A percentile compares a stretch with the other conserved stretches of the same genome.
phyloP scores from a whole-genome alignment of 2,113 vertebrate genomes.

The Equus przewalskii region DNA sequence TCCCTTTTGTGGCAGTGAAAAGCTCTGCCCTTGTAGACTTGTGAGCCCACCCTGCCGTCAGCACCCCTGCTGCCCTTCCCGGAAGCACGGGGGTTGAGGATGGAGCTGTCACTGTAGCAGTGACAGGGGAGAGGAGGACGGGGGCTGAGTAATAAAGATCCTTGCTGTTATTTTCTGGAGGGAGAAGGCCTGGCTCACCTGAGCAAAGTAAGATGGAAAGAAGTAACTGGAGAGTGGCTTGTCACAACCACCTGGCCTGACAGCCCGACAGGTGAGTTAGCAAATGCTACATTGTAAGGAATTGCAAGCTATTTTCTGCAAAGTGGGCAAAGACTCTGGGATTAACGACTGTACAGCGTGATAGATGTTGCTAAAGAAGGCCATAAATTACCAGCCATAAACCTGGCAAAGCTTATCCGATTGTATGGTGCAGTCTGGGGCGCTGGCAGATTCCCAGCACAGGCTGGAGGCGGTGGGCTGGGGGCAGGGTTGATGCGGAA shows the following conservation, averaged over 20 bases:
- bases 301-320: slow-evolving; percentile 83
- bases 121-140: accelerated
- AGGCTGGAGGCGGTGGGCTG: neutral
- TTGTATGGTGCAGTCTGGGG: slow-evolving; percentile 74
- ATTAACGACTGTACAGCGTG: slow-evolving; percentile 78
- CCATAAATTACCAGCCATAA: slow-evolving; percentile 82
- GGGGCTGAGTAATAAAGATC: neutral
- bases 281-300: slow-evolving; percentile 76
- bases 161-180: neutral
- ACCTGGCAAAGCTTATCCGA: slow-evolving; percentile 76
- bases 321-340: slow-evolving; percentile 83
- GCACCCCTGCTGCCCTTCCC: neutral
- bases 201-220: slow-evolving; percentile 59
- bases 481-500: neutral
- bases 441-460: slow-evolving; percentile 58
- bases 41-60: accelerated
- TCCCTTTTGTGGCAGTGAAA: neutral
- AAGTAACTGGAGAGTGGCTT: slow-evolving; percentile 52
- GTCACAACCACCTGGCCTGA: slow-evolving; percentile 63
- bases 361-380: slow-evolving; percentile 83
- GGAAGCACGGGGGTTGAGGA: accelerated
- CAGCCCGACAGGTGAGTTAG: slow-evolving; percentile 66
- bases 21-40: neutral
- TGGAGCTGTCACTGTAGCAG: accelerated
- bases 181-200: slow-evolving; percentile 14